Evolutionary conservation across 2,113 vertebrate species (phyloP).

Genomic region (Eudyptes chrysolophus): DNA sequence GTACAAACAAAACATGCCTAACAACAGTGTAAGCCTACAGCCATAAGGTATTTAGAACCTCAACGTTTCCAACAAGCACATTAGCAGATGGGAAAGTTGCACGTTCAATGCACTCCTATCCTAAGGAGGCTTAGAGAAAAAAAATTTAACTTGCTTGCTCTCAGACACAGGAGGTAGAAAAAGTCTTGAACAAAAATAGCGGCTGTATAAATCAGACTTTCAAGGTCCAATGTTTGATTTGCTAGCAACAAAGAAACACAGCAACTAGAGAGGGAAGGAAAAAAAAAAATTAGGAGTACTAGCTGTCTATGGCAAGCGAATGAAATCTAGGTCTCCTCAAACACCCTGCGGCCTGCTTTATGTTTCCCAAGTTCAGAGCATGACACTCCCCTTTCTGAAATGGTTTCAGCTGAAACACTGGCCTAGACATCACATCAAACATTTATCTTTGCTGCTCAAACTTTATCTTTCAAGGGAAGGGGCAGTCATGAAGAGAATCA

Average conservation of each 20-base stretch:
- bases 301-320: not conserved
- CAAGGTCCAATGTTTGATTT: not conserved
- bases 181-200: conserved; percentile 38
- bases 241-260: conserved; percentile 23
- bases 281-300: not conserved
- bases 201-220: conserved; percentile 21
- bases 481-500: not conserved
- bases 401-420: not conserved
- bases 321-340: not conserved
- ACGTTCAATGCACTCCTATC: not conserved
- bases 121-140: not conserved
- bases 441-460: not conserved
- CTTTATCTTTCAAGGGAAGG: not conserved
- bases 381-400: not conserved
- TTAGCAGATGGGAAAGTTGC: not conserved
- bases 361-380: not conserved
- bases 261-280: not conserved
- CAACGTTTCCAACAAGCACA: not conserved
- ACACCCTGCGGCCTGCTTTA: not conserved
- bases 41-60: not conserved
- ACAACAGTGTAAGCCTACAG: not conserved
- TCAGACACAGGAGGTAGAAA: not conserved
- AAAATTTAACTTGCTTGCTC: not conserved
- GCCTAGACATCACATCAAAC: not conserved
- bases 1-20: not conserved